Evolutionary conservation across 2,797 vertebrate genomes (phyloP).

Genomic region (Cichlasoma orientale): DNA sequence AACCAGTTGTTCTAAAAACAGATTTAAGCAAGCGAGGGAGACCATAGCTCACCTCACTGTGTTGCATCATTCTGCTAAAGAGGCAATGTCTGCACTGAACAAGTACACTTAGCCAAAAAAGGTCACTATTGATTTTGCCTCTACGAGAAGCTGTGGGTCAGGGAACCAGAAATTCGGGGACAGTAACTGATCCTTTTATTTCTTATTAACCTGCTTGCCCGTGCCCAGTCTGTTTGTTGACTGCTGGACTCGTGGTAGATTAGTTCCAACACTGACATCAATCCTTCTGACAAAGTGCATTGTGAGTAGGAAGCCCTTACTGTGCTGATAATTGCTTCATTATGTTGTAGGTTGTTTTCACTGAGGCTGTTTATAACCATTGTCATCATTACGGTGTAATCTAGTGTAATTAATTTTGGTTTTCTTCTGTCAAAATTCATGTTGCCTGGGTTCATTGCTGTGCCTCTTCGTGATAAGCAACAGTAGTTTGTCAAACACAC

Average conservation of each 20-base stretch:
- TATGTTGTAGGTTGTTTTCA: not conserved
- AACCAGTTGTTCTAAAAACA: not conserved
- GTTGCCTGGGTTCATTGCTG: slow-evolving; percentile 9
- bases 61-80: slow-evolving; percentile 13
- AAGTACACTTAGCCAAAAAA: slow-evolving; percentile 26
- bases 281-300: slow-evolving; percentile 11
- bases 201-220: slow-evolving; percentile 3
- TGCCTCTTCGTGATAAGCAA: not conserved
- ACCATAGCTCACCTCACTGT: not conserved
- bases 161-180: slow-evolving; percentile 7
- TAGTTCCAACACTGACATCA: not conserved
- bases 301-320: not conserved
- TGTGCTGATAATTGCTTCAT: slow-evolving; percentile 1
- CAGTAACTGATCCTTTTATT: slow-evolving; percentile 24
- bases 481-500: slow-evolving; percentile 5
- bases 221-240: slow-evolving; percentile 1
- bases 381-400: slow-evolving; percentile 1
- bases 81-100: not conserved
- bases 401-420: slow-evolving; percentile 3
- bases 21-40: not conserved
- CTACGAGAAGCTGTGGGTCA: slow-evolving; percentile 38
- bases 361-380: slow-evolving; percentile 5
- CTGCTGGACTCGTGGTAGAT: not conserved
- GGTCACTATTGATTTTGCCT: slow-evolving; percentile 53
- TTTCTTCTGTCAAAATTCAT: slow-evolving; percentile 9